Evolutionary conservation across 2,888 invertebrate genomes (phyloP).

Genomic region (Onthophagus sagittarius): DNA sequence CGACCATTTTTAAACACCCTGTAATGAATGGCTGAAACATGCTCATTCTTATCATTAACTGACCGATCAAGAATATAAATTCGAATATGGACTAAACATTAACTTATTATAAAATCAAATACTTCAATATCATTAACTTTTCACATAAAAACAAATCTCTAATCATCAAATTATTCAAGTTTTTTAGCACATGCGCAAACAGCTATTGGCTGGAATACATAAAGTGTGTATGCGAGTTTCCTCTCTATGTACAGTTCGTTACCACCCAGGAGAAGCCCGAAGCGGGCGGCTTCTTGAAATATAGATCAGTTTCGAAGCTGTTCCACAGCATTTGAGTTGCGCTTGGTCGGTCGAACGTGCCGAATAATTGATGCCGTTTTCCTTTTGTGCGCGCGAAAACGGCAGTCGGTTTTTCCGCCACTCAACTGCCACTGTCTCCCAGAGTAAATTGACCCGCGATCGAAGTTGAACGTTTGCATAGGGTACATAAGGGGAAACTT

Average conservation of each 20-base stretch:
- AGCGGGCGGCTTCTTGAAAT: not conserved
- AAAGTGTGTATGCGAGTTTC: not conserved
- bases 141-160: no score
- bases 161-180: not conserved
- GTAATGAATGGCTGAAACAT: no score
- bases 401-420: not conserved
- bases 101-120: no score
- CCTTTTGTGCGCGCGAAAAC: not conserved
- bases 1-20: no score
- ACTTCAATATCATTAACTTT: no score
- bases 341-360: not conserved
- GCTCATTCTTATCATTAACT: no score
- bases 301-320: not conserved
- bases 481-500: not conserved
- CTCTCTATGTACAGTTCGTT: not conserved
- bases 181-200: not conserved
- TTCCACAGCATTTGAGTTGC: not conserved
- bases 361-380: not conserved
- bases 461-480: not conserved
- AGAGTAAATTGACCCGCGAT: not conserved
- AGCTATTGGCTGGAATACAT: not conserved
- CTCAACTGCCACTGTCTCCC: not conserved
- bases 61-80: no score
- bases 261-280: not conserved
- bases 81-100: no score